Conservation (phyloP, 1,140 invertebrate species). For the Pseudomyrmex dendroicus region DNA sequence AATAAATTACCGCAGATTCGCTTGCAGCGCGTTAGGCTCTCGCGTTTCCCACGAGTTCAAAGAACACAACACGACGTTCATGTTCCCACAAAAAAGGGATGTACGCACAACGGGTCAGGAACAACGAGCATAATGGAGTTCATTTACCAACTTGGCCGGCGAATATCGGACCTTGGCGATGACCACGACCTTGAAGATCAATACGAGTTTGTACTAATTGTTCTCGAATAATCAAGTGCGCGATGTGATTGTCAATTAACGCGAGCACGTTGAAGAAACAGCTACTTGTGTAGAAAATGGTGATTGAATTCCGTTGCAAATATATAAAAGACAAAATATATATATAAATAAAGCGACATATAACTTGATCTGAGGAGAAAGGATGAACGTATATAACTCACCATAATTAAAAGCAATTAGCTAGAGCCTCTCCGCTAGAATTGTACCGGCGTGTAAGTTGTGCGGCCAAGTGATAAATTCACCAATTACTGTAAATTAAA, state of each 20-base stretch:
- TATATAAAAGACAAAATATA: no score
- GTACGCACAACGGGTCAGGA: constrained; percentile 53
- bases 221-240: background rate
- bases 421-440: constrained; percentile 34
- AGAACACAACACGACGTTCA: constrained; percentile 57
- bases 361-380: constrained; percentile 56
- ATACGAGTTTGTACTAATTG: constrained; percentile 7
- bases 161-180: constrained; percentile 3
- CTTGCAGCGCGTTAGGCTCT: constrained; percentile 28
- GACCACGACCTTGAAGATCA: background rate
- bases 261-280: no score
- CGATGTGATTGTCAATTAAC: no score
- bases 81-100: constrained; percentile 71
- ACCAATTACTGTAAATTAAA: constrained; percentile 73
- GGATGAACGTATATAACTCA: background rate
- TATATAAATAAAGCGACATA: constrained; percentile 11
- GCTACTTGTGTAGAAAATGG: no score
- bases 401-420: constrained; percentile 61
- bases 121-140: constrained; percentile 63
- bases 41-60: constrained; percentile 72
- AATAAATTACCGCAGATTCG: constrained; percentile 3
- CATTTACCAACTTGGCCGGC: constrained; percentile 57
- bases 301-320: no score
- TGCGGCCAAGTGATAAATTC: constrained; percentile 69
- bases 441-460: constrained; percentile 53